Conservation (phyloP, 2,888 invertebrate species). For the Dyspetes luteomarginatus region DNA sequence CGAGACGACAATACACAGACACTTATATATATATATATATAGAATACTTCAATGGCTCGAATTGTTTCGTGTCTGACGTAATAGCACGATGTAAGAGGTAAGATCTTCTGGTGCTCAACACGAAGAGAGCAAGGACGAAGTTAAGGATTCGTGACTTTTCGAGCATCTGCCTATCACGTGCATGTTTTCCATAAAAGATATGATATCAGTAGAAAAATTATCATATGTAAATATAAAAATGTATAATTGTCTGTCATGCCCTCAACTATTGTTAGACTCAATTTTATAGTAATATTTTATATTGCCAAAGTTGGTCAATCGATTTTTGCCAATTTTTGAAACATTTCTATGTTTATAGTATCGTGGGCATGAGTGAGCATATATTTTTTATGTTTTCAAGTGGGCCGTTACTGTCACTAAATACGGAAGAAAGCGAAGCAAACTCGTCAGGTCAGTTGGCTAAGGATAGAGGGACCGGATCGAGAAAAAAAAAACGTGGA, state of each 20-base stretch:
- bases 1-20: constrained; percentile 34
- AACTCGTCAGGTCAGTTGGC: constrained; percentile 43
- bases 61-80: constrained; percentile 45
- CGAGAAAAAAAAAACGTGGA: neutral
- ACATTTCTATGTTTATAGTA: neutral
- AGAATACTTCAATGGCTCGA: neutral
- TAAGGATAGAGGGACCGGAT: constrained; percentile 13
- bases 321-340: no score
- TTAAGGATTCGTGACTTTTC: neutral
- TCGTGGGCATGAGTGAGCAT: no score
- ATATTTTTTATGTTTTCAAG: no score
- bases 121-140: neutral
- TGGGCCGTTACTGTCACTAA: no score
- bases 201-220: no score
- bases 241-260: no score
- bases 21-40: neutral
- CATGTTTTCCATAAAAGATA: no score
- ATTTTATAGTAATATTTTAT: no score
- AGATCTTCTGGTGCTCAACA: constrained; percentile 8
- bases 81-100: constrained; percentile 31
- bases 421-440: constrained; percentile 44
- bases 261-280: no score
- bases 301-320: neutral
- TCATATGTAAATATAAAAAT: no score
- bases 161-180: neutral